phyloP scores from a whole-genome alignment of 2,888 invertebrate genomes.

The Acrocyrtus sp. region DNA sequence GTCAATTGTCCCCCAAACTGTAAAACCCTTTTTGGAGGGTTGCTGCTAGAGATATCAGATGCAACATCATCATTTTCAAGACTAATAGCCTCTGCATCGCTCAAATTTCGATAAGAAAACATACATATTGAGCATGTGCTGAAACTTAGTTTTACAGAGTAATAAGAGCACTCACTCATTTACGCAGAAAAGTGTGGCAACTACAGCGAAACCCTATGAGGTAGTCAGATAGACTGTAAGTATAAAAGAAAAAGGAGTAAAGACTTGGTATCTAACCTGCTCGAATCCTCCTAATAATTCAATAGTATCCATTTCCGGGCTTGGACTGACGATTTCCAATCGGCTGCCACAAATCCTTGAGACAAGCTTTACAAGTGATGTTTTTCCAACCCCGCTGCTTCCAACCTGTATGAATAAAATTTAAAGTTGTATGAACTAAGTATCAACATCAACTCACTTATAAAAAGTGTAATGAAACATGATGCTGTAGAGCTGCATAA shows the following conservation, averaged over 20 bases:
- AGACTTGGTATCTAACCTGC: constrained; percentile 78
- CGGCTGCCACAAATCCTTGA: constrained; percentile 80
- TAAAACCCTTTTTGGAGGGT: too few species aligned
- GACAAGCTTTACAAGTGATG: constrained; percentile 78
- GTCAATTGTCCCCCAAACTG: too few species aligned
- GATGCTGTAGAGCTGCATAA: neutral
- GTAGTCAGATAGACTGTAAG: neutral
- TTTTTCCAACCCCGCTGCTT: constrained; percentile 81
- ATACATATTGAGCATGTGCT: too few species aligned
- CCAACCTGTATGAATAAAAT: constrained; percentile 73
- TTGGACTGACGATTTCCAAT: constrained; percentile 82
- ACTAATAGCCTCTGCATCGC: too few species aligned
- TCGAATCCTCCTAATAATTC: constrained; percentile 98
- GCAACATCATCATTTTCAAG: too few species aligned
- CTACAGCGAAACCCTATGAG: neutral
- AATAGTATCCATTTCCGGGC: constrained; percentile 92
- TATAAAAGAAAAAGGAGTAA: neutral
- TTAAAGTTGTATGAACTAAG: constrained; percentile 18
- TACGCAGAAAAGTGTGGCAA: neutral
- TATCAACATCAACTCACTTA: neutral
- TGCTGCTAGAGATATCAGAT: too few species aligned
- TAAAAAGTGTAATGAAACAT: neutral
- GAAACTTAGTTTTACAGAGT: too few species aligned
- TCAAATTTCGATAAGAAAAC: too few species aligned
- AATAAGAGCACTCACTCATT: neutral